Percentiles rank a stretch among this genome's conserved stretches.
These are phyloP conservation scores for Etheostoma cragini DNA, from an alignment of 2,113 vertebrate genomes.

Conservation along the genomic window DNA sequence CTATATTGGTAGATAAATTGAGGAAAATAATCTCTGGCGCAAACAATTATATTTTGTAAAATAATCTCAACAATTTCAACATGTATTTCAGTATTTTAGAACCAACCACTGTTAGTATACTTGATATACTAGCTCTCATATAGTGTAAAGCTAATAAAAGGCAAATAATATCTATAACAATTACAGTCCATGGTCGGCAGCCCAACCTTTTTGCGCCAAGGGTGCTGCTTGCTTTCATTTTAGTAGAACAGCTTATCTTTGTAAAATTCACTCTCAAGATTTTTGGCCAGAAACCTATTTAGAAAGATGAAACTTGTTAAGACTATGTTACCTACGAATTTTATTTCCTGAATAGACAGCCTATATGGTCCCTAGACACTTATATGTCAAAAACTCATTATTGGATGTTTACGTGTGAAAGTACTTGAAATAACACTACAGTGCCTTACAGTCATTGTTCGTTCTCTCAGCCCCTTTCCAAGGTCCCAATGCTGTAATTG, in stretches of 20 bases:
- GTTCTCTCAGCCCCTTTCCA: conserved; percentile 85
- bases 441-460: neutral
- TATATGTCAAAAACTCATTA: neutral
- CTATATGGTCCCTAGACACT: too few relatives aligned
- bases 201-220: neutral
- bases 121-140: too few relatives aligned
- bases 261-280: neutral
- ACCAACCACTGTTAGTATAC: neutral
- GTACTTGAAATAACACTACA: neutral
- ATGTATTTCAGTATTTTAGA: neutral
- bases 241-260: neutral
- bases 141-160: neutral
- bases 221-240: neutral
- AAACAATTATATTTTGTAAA: neutral
- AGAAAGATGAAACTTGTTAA: neutral
- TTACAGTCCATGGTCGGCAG: neutral
- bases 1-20: neutral
- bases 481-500: conserved; percentile 90
- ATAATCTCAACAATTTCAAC: neutral
- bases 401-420: neutral
- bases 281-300: neutral
- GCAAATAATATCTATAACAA: neutral
- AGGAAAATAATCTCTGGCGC: neutral
- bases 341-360: neutral
- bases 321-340: neutral